Evolutionary conservation across 2,888 invertebrate genomes (phyloP).

Genomic region (Trichogramma evanescens): DNA sequence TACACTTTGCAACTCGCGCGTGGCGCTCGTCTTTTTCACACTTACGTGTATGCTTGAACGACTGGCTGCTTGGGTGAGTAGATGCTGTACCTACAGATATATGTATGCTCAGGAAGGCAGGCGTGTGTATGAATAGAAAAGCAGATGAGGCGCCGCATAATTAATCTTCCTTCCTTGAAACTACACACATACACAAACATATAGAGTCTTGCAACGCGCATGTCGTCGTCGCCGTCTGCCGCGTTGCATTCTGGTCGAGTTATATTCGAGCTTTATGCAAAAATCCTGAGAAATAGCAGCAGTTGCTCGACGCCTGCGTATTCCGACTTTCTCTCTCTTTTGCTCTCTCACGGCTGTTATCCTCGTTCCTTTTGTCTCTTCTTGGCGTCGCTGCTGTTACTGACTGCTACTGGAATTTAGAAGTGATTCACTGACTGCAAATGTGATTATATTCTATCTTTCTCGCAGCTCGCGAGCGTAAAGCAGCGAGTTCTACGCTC

Average conservation of each 20-base stretch:
- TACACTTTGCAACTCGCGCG: no score
- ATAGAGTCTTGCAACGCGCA: neutral
- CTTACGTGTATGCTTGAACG: no score
- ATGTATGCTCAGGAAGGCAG: no score
- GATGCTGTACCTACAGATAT: no score
- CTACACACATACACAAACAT: no score
- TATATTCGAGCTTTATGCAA: slow-evolving; percentile 1
- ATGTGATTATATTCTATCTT: neutral
- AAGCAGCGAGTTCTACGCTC: no score
- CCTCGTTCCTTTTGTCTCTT: neutral
- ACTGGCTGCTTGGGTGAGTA: no score
- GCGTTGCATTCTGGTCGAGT: neutral
- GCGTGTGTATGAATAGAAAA: no score
- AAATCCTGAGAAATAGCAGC: neutral
- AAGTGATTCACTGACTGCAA: slow-evolving; percentile 2
- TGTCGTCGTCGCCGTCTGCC: neutral
- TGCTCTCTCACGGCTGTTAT: neutral
- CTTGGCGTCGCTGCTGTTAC: neutral
- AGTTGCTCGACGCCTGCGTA: neutral
- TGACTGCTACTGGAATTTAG: slow-evolving; percentile 1
- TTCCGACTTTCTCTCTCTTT: neutral
- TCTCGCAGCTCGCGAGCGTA: no score
- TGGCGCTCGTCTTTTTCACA: no score
- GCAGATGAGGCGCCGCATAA: no score
- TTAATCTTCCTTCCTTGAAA: no score